A percentile compares a stretch with the other conserved stretches of the same genome.
Evolutionary conservation across 2,888 invertebrate species (phyloP).

Genomic region (Sturmia bella): DNA sequence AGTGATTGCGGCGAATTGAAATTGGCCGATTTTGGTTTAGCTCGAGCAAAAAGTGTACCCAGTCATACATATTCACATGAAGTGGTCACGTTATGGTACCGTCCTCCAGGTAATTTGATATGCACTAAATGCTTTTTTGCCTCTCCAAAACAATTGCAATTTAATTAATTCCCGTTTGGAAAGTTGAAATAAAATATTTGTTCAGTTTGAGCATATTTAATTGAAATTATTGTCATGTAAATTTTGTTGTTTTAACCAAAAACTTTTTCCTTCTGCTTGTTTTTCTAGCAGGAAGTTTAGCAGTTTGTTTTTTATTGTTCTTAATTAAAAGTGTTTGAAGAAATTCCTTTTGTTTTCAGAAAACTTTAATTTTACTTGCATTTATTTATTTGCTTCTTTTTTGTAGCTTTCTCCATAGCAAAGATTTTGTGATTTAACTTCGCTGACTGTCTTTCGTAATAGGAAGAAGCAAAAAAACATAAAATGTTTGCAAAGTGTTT

Average conservation of each 20-base stretch:
- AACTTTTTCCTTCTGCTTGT: constrained; percentile 33
- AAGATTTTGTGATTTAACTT: constrained; percentile 39
- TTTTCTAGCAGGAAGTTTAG: constrained; percentile 3
- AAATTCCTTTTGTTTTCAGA: constrained; percentile 47
- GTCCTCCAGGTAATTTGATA: constrained; percentile 89
- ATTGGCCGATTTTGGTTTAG: constrained; percentile 98
- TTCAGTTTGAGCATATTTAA: background rate
- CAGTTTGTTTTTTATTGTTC: constrained; percentile 12
- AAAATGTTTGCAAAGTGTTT: constrained; percentile 57
- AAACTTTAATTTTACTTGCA: constrained; percentile 44
- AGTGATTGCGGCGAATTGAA: constrained; percentile 98
- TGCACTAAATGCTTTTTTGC: background rate
- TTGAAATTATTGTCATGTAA: constrained; percentile 57
- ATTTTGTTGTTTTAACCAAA: constrained; percentile 22
- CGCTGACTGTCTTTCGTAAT: constrained; percentile 27
- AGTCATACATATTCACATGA: constrained; percentile 99
- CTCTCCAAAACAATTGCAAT: background rate
- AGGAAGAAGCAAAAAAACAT: no score
- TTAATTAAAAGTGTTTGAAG: constrained; percentile 53
- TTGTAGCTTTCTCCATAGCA: constrained; percentile 18
- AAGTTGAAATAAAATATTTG: background rate
- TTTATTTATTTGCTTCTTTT: constrained; percentile 34
- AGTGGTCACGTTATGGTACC: constrained; percentile 98
- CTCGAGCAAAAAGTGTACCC: constrained; percentile 98
- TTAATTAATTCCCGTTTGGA: constrained; percentile 6